These are phyloP conservation scores for Epistrophe eligans DNA, from an alignment of 2,888 invertebrate genomes.

Conservation along the genomic window DNA sequence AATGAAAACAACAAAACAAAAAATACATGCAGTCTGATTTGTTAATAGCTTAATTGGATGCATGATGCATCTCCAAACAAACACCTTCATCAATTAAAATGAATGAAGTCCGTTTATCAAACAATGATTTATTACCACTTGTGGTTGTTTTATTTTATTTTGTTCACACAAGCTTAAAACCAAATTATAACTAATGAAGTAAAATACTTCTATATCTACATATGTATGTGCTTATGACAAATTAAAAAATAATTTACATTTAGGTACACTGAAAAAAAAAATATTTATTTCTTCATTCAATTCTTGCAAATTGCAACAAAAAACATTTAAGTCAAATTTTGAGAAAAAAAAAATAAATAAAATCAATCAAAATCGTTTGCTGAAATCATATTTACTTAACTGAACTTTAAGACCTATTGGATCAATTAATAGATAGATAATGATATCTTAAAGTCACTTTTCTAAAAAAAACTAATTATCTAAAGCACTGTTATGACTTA, in stretches of 20 bases:
- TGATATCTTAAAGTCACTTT: no score
- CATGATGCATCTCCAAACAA: neutral
- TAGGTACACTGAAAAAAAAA: slow-evolving; percentile 1
- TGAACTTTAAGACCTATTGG: no score
- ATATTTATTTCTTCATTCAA: no score
- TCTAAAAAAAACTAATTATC: no score
- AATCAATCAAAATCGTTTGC: no score
- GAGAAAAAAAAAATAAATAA: no score
- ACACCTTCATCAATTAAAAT: slow-evolving; percentile 1
- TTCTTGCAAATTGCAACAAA: no score
- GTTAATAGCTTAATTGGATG: slow-evolving; percentile 40
- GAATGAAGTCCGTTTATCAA: slow-evolving; percentile 25
- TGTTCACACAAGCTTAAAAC: slow-evolving; percentile 1
- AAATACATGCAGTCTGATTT: slow-evolving; percentile 13
- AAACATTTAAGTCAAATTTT: no score
- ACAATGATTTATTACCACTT: slow-evolving; percentile 28
- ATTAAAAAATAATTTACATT: neutral
- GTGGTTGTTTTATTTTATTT: neutral
- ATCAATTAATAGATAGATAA: no score
- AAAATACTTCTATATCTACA: neutral
- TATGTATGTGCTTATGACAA: neutral
- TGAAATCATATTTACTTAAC: no score
- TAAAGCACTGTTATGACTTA: no score
- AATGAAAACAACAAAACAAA: neutral
- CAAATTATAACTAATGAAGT: slow-evolving; percentile 19